Evolutionary conservation across 2,797 vertebrate genomes (phyloP).

Genomic region (Oophaga sylvatica): DNA sequence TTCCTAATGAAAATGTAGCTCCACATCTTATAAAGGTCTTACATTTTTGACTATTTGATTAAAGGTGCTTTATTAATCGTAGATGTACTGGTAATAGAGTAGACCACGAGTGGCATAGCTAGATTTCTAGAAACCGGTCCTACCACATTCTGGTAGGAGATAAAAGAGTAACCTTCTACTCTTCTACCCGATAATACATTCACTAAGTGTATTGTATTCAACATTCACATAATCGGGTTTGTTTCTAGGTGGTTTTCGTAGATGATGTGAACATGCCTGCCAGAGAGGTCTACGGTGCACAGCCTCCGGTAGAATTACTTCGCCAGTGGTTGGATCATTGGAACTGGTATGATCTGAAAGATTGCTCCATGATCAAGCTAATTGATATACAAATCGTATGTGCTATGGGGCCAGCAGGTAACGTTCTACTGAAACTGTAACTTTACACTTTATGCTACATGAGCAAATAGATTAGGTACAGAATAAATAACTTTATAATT

Average conservation of each 20-base stretch:
- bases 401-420: slow-evolving; percentile 92
- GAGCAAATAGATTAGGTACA: not conserved
- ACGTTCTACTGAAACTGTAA: not conserved
- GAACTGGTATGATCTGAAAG: slow-evolving; percentile 92
- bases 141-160: no score
- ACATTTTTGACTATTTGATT: no score
- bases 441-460: not conserved
- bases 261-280: slow-evolving; percentile 95
- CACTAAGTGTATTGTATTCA: not conserved
- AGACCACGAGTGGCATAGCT: no score
- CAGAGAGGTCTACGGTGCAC: slow-evolving; percentile 88
- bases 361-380: slow-evolving; percentile 85
- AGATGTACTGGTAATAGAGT: no score
- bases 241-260: slow-evolving; percentile 86
- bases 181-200: not conserved
- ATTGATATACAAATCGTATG: slow-evolving; percentile 87
- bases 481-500: not conserved
- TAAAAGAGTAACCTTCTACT: not conserved
- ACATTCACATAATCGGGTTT: slow-evolving; percentile 5
- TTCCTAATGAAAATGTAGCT: no score
- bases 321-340: slow-evolving; percentile 92
- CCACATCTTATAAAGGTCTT: no score
- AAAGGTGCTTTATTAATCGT: no score
- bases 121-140: no score
- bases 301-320: slow-evolving; percentile 90